Conservation (phyloP, 2,797 vertebrate genomes). For the Netta rufina region DNA sequence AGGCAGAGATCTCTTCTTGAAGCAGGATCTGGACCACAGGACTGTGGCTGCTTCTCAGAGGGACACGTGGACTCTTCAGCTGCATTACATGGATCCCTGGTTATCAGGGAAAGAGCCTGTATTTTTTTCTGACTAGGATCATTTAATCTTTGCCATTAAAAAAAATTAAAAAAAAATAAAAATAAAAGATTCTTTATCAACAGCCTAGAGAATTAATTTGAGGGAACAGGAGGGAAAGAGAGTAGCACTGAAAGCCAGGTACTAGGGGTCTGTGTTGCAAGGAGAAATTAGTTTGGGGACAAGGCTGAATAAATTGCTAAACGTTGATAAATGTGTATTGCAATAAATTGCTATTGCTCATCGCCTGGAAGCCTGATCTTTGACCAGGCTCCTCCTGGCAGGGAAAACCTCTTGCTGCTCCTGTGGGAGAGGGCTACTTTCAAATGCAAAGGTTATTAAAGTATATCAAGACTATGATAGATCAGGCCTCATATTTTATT, state of each 20-base stretch:
- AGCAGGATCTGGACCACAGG: neutral
- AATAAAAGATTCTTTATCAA: neutral
- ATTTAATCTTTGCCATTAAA: constrained; percentile 1
- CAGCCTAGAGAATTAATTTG: neutral
- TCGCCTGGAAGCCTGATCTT: neutral
- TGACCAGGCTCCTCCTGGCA: neutral
- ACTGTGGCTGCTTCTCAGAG: constrained; percentile 14
- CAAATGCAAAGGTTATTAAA: neutral
- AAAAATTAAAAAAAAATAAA: neutral
- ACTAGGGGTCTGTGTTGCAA: neutral
- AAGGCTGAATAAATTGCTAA: neutral
- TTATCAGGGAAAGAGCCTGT: neutral
- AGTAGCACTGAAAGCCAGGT: neutral
- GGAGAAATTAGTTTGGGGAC: neutral
- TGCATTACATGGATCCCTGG: neutral
- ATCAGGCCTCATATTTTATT: neutral
- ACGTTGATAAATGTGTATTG: no score
- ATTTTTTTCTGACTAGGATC: neutral
- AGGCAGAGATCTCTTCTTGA: neutral
- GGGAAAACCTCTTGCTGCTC: neutral
- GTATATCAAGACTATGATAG: neutral
- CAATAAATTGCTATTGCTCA: neutral
- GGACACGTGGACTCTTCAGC: neutral
- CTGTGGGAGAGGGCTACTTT: constrained; percentile 7
- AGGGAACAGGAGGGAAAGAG: neutral